These are phyloP conservation scores for Phataginus tricuspis DNA, from an alignment of 2,797 vertebrate species.

Conservation along the genomic window DNA sequence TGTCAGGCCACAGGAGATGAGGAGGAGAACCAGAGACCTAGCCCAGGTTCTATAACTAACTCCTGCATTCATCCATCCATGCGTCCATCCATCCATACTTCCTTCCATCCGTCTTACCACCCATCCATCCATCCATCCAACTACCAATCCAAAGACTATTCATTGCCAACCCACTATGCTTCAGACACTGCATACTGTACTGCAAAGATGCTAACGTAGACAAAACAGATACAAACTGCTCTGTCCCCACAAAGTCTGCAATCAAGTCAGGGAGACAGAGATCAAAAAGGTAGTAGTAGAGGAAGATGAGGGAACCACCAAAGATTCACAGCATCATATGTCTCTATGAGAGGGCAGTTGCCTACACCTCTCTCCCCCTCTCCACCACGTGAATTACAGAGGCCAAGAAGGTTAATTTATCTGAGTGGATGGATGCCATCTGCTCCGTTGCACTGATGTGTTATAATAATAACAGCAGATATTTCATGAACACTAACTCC, in stretches of 20 bases:
- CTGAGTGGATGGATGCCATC: not conserved
- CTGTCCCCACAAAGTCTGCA: not conserved
- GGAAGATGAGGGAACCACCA: not conserved
- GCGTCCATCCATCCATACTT: too few relatives aligned
- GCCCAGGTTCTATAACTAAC: not conserved
- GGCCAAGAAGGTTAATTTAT: not conserved
- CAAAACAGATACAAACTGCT: not conserved
- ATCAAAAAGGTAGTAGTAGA: not conserved
- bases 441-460: accelerated
- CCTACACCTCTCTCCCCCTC: not conserved
- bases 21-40: not conserved
- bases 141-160: not conserved
- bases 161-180: not conserved
- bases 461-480: not conserved
- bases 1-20: not conserved
- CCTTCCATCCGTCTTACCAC: not conserved
- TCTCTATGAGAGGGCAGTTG: not conserved
- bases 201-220: not conserved
- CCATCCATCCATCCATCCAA: too few relatives aligned
- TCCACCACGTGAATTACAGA: not conserved
- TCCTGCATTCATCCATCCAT: not conserved
- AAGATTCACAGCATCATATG: not conserved
- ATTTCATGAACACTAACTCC: not conserved
- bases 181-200: accelerated
- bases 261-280: not conserved